Evolutionary conservation across 2,888 invertebrate genomes (phyloP).

Genomic region (Apotomis betuletana): DNA sequence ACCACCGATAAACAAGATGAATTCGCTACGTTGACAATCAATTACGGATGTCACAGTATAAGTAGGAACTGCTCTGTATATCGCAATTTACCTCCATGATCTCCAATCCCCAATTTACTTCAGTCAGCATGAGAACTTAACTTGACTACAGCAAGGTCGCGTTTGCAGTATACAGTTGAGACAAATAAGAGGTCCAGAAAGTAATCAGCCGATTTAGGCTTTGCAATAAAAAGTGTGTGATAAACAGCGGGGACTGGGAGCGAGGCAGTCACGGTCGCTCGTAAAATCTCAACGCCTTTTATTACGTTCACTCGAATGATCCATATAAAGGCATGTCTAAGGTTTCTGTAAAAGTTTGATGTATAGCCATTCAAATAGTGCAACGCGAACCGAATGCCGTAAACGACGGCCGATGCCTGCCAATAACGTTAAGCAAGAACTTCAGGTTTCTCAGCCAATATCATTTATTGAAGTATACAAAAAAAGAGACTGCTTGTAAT

Average conservation of each 20-base stretch:
- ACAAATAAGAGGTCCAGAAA: conserved; percentile 1
- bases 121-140: background rate
- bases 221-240: conserved; percentile 61
- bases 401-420: conserved; percentile 9
- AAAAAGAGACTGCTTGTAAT: background rate
- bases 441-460: background rate
- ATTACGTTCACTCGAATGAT: conserved; percentile 65
- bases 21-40: conserved; percentile 19
- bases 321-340: conserved; percentile 64
- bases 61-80: conserved; percentile 18
- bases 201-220: conserved; percentile 16
- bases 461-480: too few species aligned
- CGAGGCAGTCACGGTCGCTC: conserved; percentile 60
- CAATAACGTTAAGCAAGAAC: conserved; percentile 2
- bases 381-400: conserved; percentile 22
- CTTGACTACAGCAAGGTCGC: background rate
- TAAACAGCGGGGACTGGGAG: conserved; percentile 57
- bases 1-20: conserved; percentile 10
- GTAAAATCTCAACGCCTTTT: conserved; percentile 72
- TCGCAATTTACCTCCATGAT: background rate
- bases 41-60: conserved; percentile 29
- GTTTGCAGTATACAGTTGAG: background rate
- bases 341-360: conserved; percentile 63
- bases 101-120: background rate
- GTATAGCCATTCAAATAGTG: conserved; percentile 52